These are phyloP conservation scores for Spodoptera litura DNA, from an alignment of 1,140 invertebrate genomes.

Conservation along the genomic window DNA sequence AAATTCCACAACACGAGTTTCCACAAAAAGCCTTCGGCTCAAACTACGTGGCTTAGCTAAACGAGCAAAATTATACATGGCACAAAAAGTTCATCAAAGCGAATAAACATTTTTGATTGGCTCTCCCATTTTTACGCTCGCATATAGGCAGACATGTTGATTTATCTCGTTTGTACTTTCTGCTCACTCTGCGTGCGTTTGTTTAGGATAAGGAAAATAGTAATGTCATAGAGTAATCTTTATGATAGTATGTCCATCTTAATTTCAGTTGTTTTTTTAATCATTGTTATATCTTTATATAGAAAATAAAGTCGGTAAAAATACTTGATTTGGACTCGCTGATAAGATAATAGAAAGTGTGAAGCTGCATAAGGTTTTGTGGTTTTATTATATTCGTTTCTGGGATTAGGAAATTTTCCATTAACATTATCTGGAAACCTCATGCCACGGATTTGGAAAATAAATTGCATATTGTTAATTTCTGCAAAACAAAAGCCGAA, in stretches of 20 bases:
- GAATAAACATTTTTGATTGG: conserved; percentile 44
- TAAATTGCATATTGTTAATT: no score
- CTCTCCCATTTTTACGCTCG: conserved; percentile 14
- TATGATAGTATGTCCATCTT: background rate
- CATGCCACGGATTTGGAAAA: no score
- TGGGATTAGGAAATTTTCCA: no score
- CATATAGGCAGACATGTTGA: conserved; percentile 30
- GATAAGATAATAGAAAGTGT: no score
- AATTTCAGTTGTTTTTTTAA: background rate
- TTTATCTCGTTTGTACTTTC: conserved; percentile 38
- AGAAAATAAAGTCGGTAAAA: no score
- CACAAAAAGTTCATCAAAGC: conserved; percentile 17
- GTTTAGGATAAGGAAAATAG: conserved; percentile 43
- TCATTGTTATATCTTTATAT: background rate
- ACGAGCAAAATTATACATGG: conserved; percentile 14
- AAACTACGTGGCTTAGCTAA: conserved; percentile 3
- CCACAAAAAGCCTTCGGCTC: background rate
- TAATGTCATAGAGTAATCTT: conserved; percentile 5
- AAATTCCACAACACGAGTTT: background rate
- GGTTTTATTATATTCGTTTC: no score
- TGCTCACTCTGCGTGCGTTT: conserved; percentile 34
- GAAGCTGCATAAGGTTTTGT: no score
- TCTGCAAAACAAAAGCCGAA: no score
- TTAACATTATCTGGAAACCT: no score
- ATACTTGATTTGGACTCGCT: no score